Base-by-base conservation (phyloP, 92 coral and sea anemone genomes). In the Epizoanthus ramosus region DNA sequence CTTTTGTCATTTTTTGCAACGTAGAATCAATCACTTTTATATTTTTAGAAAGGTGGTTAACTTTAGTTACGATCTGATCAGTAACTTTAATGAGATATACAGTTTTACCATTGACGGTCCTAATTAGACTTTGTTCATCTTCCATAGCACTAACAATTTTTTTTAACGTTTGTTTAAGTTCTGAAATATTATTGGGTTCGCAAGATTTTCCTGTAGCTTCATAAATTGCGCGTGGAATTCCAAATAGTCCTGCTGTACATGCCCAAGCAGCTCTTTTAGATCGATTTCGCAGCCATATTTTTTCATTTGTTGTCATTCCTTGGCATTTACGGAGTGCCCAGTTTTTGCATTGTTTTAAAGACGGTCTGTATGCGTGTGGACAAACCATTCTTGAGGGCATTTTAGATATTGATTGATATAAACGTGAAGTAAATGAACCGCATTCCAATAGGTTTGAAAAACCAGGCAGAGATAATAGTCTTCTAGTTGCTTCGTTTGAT, bases 401-500 rank as follows among this genome's bases (percentile, higher is more conserved):
- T 2, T 69, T 76, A 3, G 87, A 82, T 1, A 61, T 45, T 43
- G 63, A 71, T 67, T 81, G 76, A 74, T 63, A 82, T 56, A 19
- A 87, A 15, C 87, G 81, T 2, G 79, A 79, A 0, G 83, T 35
- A 41, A 6, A 75, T 28, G 74, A 47, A 33, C 75, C 87, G n/a
- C 87, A 84, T 58, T 84, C 87, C n/a, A 84, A 5, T 16, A 84
- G 83, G 19, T 60, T 19, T 2, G 83, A 22, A 82, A 68, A 82
- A 47, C 82, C 83, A 0, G 83, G 83, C 3, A 84, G 23, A 2
- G 83, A 84, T 19, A 84, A 13, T 6, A 84, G 60, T 31, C 87
- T 47, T 4, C 74, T 41, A 41, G 47, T 41, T 0, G 47, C 47
- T 8, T 41, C 47, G 8, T 41, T 41, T 41, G 7, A 4, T 41